phyloP scores from a whole-genome alignment of 2,797 vertebrate genomes.

The Chromobotia macracanthus region DNA sequence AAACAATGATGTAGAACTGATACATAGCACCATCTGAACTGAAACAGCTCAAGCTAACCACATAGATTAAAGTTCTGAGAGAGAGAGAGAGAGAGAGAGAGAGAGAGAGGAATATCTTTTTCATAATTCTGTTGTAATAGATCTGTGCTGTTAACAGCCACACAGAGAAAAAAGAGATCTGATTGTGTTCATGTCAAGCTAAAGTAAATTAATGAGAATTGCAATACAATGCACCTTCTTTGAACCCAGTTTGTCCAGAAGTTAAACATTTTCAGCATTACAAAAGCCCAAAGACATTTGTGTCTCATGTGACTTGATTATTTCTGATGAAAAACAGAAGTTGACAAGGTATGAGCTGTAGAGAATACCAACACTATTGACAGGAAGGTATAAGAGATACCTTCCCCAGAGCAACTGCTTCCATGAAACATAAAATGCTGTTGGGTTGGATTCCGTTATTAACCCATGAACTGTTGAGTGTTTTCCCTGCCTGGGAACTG shows the following conservation, averaged over 20 bases:
- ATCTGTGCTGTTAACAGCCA: slow-evolving; percentile 23
- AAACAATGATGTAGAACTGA: slow-evolving; percentile 14
- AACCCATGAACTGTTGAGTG: background rate
- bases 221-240: slow-evolving; percentile 6
- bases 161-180: slow-evolving; percentile 2
- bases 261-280: slow-evolving; percentile 11
- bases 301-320: slow-evolving; percentile 12
- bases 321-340: slow-evolving; percentile 4
- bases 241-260: slow-evolving; percentile 16
- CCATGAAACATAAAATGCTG: slow-evolving; percentile 35
- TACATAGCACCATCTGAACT: slow-evolving; percentile 2
- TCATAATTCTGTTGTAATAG: background rate
- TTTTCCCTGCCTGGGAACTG: background rate
- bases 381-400: slow-evolving; percentile 1
- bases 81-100: background rate
- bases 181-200: background rate
- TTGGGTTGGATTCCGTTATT: slow-evolving; percentile 38
- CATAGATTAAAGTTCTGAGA: slow-evolving; percentile 22
- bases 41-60: background rate
- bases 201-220: slow-evolving; percentile 2
- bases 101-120: no score
- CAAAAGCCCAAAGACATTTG: slow-evolving; percentile 29
- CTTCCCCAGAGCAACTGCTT: slow-evolving; percentile 15
- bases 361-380: slow-evolving; percentile 12
- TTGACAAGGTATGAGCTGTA: background rate